Evolutionary conservation across 2,797 vertebrate genomes (phyloP), one percentile per base, ranked within the genome.

Genomic region (Apodemus agrarius): DNA sequence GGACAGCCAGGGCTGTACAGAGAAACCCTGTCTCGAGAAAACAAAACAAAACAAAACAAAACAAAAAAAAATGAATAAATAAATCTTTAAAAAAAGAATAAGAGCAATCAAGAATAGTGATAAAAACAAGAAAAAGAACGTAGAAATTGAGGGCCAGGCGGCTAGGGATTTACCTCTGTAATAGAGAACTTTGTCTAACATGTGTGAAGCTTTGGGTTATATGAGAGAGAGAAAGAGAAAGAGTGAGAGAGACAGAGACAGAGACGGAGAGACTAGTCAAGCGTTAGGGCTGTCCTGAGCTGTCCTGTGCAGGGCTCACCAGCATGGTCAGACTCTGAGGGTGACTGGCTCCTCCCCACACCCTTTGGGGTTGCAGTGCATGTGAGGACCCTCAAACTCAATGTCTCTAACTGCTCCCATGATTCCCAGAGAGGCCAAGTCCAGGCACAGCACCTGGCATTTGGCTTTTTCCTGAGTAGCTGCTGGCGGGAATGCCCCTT

Each of bases 391-490:
- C 31, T 26, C 6, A 12, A 83, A 16, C 24, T 22, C 19, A 74
- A 8, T 40, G 19, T 78, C 6, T 46, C 63, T 57, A 43, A 43
- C 52, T 4, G 59, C 49, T 52, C 14, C 83, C 49, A n/a, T 0
- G 13, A 6, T 37, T 65, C 63, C 57, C 10, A 0, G 29, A 67
- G 43, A 83, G 76, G 21, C 72, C 49, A 91, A 65, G 31, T 72
- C 57, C 61, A 93, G 49, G 88, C 76, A 65, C 12, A 78, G n/a
- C 43, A 80, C 29, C 3, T 7, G 19, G 26, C 19, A 6, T 52
- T 52, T 90, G 79, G 49, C n/a, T 92, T 95, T 74, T 90, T 10
- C 85, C 79, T 67, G 69, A 69, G 76, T 19, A 69, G 40, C 67
- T 54, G 37, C 61, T 72, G 37, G 37, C 11, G 37, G 12, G 34